Evolutionary conservation across 2,888 invertebrate genomes (phyloP).

Genomic region (Psylliodes chrysocephalus): DNA sequence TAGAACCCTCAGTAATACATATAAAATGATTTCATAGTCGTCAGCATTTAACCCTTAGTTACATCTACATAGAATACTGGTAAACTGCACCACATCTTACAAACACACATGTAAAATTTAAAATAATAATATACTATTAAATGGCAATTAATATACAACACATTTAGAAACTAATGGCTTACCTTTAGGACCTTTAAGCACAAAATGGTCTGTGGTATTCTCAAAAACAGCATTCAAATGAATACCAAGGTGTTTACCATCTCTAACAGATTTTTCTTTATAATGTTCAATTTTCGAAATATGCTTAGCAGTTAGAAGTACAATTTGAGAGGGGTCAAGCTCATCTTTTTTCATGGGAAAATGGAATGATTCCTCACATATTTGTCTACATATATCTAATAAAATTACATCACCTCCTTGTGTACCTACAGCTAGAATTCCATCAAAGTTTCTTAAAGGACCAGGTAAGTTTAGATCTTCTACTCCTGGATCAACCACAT

Average conservation of each 20-base stretch:
- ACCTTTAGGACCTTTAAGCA: conserved; percentile 69
- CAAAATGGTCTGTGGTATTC: conserved; percentile 62
- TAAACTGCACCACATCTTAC: too few species aligned
- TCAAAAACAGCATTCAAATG: conserved; percentile 61
- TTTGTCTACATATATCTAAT: conserved; percentile 75
- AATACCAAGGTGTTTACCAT: conserved; percentile 69
- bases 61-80: too few species aligned
- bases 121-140: too few species aligned
- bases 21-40: too few species aligned
- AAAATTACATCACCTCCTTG: conserved; percentile 76
- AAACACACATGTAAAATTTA: too few species aligned
- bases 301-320: conserved; percentile 65
- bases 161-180: too few species aligned
- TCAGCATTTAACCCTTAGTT: too few species aligned
- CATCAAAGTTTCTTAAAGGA: conserved; percentile 72
- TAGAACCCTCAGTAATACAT: too few species aligned
- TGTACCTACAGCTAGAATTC: conserved; percentile 79
- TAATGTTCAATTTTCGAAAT: conserved; percentile 66
- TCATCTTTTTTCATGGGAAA: conserved; percentile 63
- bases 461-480: conserved; percentile 64
- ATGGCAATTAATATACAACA: too few species aligned
- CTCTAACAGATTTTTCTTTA: conserved; percentile 66
- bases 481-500: conserved; percentile 60
- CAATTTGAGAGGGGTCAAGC: conserved; percentile 66
- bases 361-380: conserved; percentile 65